Base-by-base conservation (phyloP, 2,888 invertebrate genomes). In the Noctua fimbriata region DNA sequence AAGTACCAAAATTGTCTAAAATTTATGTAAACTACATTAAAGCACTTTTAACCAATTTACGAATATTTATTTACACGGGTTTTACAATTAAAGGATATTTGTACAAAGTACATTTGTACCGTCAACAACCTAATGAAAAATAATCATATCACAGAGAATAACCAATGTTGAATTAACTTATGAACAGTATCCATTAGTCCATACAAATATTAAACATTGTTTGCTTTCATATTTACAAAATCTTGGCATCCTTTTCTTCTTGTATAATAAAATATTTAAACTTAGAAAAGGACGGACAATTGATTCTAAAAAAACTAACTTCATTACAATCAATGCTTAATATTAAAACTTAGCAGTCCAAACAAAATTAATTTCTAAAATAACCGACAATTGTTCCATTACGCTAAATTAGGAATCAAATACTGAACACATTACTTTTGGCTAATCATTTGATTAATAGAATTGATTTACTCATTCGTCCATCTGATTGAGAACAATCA, bases 61-160 rank as follows among this genome's bases (percentile, higher is more conserved):
- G 91, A 92, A 93, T 92, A 91, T 95, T 95, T 95, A 96, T 95
- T 96, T 94, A 95, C 94, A 93, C 78, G 90, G 73, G 69, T 83
- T 90, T 92, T 91, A 90, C 84, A 86, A 82, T 80, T 77, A 87
- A 73, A 70, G 78, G 86, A 91, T 89, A 84, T 89, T 74, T 83
- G 77, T 83, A 93, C 92, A 93, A 93, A 91, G 89, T 89, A 90
- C 87, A 58, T 90, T 87, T 89, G 90, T 90, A 91, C 88, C 74
- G 79, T 87, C 83, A 92, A 92, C 89, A 92, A 93, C 91, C 90
- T 93, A 93, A 91, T 91, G 91, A 91, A 93, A 93, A 92, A 90
- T 92, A 93, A 93, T 94, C 92, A 93, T 96, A 96, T 96, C 96
- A 96, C 96, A 96, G 96, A 94, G 93, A 93, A 93, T 89, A 93